Evolutionary conservation across 1,140 invertebrate species (phyloP), one percentile per base, ranked within the genome.

Genomic region (Drosophila rufa): DNA sequence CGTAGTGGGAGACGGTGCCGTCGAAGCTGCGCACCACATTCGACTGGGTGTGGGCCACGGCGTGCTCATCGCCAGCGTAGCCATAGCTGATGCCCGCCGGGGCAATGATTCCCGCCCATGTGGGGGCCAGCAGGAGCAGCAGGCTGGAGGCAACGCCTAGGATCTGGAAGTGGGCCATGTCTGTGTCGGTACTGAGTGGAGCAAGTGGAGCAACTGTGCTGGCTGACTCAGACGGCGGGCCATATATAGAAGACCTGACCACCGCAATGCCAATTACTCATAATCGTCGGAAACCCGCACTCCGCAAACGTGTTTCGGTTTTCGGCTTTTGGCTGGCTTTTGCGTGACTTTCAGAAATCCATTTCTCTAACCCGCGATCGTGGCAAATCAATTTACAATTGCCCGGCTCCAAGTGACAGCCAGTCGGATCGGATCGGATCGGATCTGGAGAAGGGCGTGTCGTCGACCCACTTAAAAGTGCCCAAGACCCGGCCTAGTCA

Each of bases 1-100:
- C 93, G 91, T 95, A 95, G 68, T 94, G 93, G n/a, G 95, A 95
- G n/a, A 95, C 93, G 25, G 94, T 94, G 77, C 95, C 95, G 57
- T 94, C 94, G 59, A 94, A 91, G 47, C 93, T 94, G 22, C 94
- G 92, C 4, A 94, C 75, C 11, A 94, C 93, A 80, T 94, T 94
- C 84, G 95, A 93, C 38, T 94, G 93, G 15, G 94, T 93, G 17
- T 94, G 79, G 17, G 94, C 95, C 58, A 94, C 86, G n/a, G 94
- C 94, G 43, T 94, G 93, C 45, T 93, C 93, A 22, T 92, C 91
- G 22, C 46, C 66, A 15, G 48, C 15, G 50, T 92, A 89, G 51
- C 60, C 40, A 15, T 93, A 87, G n/a, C 92, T 91, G 9, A 85
- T 27, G 55, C 42, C 17, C 51, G 58, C 91, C 73, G 81, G 84